Conservation (phyloP, 92 coral and sea anemone species). For the Pocillopora meandrina region DNA sequence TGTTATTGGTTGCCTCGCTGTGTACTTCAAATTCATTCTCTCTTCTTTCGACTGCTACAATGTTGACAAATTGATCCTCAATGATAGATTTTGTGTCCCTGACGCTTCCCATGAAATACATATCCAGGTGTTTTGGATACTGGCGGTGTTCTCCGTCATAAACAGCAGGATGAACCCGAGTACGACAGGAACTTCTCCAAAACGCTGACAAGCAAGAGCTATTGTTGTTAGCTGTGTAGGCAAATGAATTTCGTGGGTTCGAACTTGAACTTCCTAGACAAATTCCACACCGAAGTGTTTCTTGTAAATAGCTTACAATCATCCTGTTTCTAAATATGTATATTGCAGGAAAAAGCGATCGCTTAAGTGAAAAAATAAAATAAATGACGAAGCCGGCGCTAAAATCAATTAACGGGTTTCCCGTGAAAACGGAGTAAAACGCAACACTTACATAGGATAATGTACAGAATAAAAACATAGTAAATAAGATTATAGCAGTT, state of each 20-base stretch:
- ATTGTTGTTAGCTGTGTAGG: constrained; percentile 39
- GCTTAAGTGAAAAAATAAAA: constrained; percentile 72
- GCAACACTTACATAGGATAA: constrained; percentile 59
- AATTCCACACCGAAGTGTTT: constrained; percentile 60
- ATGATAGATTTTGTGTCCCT: constrained; percentile 53
- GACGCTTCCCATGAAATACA: constrained; percentile 52
- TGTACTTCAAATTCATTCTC: constrained; percentile 16
- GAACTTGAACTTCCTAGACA: constrained; percentile 42
- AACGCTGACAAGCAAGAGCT: constrained; percentile 58
- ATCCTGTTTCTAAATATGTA: constrained; percentile 83
- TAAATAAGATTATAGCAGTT: constrained; percentile 76
- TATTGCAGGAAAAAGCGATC: constrained; percentile 83
- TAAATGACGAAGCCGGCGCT: constrained; percentile 61
- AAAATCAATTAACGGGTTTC: constrained; percentile 37
- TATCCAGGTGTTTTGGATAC: constrained; percentile 79
- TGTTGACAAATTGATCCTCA: constrained; percentile 51
- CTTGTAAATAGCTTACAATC: constrained; percentile 70
- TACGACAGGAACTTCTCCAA: constrained; percentile 60
- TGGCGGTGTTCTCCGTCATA: constrained; percentile 85
- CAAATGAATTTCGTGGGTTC: constrained; percentile 36
- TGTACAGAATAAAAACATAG: constrained; percentile 75
- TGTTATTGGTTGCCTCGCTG: neutral
- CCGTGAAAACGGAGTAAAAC: constrained; percentile 53
- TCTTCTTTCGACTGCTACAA: constrained; percentile 42
- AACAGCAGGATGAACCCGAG: constrained; percentile 75